These are phyloP conservation scores for Plagiodera versicolora DNA, from an alignment of 2,888 invertebrate species.

Conservation along the genomic window DNA sequence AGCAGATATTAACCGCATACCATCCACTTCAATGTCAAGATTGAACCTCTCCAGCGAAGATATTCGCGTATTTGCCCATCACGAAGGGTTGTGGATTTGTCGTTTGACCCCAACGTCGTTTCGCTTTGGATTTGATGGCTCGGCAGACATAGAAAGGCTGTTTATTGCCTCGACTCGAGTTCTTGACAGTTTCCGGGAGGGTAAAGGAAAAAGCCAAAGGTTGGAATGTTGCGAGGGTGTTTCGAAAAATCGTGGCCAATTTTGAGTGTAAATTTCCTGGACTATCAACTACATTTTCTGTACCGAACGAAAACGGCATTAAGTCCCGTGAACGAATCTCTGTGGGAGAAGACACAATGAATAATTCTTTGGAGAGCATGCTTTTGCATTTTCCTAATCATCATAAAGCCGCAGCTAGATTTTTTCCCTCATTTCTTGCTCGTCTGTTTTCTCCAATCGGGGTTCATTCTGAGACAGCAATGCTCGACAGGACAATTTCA, in stretches of 20 bases:
- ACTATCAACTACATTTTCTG: neutral
- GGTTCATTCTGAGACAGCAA: neutral
- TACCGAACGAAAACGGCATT: neutral
- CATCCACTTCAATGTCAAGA: neutral
- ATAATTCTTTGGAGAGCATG: neutral
- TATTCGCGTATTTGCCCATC: neutral
- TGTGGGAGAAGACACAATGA: neutral
- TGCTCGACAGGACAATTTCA: neutral
- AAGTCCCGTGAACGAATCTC: neutral
- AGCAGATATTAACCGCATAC: neutral
- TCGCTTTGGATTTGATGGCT: neutral
- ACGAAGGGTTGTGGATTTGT: neutral
- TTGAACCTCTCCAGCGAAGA: neutral
- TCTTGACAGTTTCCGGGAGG: neutral
- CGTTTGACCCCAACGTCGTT: neutral
- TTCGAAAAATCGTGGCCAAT: no score
- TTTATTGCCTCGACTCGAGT: neutral
- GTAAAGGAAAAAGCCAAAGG: no score
- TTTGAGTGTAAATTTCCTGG: neutral
- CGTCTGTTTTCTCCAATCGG: neutral
- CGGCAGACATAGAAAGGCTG: neutral
- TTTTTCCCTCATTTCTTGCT: neutral
- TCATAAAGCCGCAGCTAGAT: neutral
- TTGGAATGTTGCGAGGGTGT: no score
- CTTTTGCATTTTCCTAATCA: neutral